These are phyloP conservation scores for Spodoptera frugiperda DNA, from an alignment of 1,140 invertebrate genomes.

Conservation along the genomic window DNA sequence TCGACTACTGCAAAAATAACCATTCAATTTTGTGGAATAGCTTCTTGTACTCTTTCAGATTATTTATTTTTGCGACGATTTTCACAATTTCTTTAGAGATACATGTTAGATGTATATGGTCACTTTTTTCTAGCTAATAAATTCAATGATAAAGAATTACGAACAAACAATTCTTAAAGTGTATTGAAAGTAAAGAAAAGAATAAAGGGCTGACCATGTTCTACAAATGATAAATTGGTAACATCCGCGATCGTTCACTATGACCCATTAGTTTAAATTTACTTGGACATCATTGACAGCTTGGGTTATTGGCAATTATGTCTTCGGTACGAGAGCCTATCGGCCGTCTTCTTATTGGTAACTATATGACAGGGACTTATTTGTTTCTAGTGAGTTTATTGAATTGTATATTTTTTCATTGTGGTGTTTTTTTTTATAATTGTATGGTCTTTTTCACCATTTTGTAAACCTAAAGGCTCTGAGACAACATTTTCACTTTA, in stretches of 20 bases:
- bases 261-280: slow-evolving; percentile 57
- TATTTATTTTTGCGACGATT: not conserved
- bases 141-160: not conserved
- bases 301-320: slow-evolving; percentile 33
- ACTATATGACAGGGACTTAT: not conserved
- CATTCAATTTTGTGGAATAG: not conserved
- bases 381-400: not conserved
- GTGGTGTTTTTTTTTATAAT: too few relatives aligned
- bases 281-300: slow-evolving; percentile 53
- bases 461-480: too few relatives aligned
- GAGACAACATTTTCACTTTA: not conserved
- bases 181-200: slow-evolving; percentile 27
- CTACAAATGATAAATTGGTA: slow-evolving; percentile 59
- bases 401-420: too few relatives aligned
- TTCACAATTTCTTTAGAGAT: not conserved
- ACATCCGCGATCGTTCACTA: slow-evolving; percentile 55
- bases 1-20: not conserved
- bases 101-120: too few relatives aligned
- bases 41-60: not conserved
- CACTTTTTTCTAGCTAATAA: not conserved
- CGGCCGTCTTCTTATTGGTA: not conserved
- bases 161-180: not conserved
- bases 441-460: too few relatives aligned
- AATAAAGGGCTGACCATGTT: slow-evolving; percentile 13
- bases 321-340: slow-evolving; percentile 2